Conservation (phyloP, 2,113 vertebrate species). For the Nicator chloris region DNA sequence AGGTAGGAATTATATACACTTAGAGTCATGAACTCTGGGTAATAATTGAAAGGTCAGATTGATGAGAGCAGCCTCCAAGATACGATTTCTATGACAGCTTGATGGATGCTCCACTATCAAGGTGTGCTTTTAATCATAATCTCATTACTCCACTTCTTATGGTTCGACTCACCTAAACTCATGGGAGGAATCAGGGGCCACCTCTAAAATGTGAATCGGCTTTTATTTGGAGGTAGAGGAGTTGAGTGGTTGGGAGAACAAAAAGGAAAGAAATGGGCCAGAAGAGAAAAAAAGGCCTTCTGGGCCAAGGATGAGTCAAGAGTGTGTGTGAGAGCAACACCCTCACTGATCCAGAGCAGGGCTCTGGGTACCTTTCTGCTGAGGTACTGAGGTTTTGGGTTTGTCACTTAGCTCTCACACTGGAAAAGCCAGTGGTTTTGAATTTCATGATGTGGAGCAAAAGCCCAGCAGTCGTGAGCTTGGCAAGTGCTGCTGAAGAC, state of each 20-base stretch:
- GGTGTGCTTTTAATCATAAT: constrained; percentile 81
- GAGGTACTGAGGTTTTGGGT: neutral
- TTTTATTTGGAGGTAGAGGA: constrained; percentile 24
- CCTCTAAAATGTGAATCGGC: constrained; percentile 55
- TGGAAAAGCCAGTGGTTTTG: neutral
- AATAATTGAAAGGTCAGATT: constrained; percentile 79
- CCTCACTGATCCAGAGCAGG: neutral
- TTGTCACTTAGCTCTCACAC: neutral
- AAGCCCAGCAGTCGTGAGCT: neutral
- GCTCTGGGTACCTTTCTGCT: neutral
- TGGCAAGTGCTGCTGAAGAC: neutral
- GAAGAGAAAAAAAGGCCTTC: neutral
- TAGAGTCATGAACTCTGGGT: constrained; percentile 66
- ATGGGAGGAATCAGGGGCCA: constrained; percentile 62
- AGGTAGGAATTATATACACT: constrained; percentile 54
- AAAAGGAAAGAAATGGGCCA: neutral
- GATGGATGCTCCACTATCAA: constrained; percentile 76
- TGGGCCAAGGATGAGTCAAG: neutral
- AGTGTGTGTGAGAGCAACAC: neutral
- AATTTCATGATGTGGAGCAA: neutral
- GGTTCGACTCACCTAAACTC: constrained; percentile 70
- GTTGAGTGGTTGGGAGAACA: neutral
- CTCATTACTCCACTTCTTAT: constrained; percentile 77
- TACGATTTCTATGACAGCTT: constrained; percentile 77
- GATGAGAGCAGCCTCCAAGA: constrained; percentile 71